Evolutionary conservation across 2,113 vertebrate species (phyloP).

Genomic region (Oncorhynchus gorbuscha): DNA sequence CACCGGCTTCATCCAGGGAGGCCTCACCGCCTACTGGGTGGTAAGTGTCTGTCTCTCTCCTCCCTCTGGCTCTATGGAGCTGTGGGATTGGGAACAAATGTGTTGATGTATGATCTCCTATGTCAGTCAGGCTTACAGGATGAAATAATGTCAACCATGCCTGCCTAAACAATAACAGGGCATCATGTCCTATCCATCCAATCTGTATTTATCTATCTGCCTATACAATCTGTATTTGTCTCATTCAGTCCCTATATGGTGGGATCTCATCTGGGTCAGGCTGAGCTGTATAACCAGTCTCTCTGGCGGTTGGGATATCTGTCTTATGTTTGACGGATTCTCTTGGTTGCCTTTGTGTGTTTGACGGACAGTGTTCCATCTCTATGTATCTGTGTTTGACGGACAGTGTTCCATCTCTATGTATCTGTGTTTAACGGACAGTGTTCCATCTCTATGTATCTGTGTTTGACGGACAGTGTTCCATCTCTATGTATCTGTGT

Average conservation of each 20-base stretch:
- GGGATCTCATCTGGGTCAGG: not conserved
- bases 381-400: no score
- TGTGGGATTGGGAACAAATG: no score
- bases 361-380: slow-evolving; percentile 18
- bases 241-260: not conserved
- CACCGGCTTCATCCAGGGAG: slow-evolving; percentile 78
- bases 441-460: no score
- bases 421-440: slow-evolving; percentile 21
- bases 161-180: slow-evolving; percentile 16
- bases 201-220: slow-evolving; percentile 13
- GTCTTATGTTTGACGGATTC: not conserved
- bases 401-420: not conserved
- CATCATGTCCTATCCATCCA: slow-evolving; percentile 19
- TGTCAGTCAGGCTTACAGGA: slow-evolving; percentile 19
- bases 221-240: not conserved
- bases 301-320: not conserved
- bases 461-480: no score
- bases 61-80: no score
- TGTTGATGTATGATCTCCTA: slow-evolving; percentile 40
- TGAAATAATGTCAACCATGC: slow-evolving; percentile 14
- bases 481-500: no score
- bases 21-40: slow-evolving; percentile 81
- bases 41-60: slow-evolving; percentile 54
- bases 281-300: slow-evolving; percentile 29
- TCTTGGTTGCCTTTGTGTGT: not conserved